Evolutionary conservation across 1,140 invertebrate genomes (phyloP).

Genomic region (Patella vulgata): DNA sequence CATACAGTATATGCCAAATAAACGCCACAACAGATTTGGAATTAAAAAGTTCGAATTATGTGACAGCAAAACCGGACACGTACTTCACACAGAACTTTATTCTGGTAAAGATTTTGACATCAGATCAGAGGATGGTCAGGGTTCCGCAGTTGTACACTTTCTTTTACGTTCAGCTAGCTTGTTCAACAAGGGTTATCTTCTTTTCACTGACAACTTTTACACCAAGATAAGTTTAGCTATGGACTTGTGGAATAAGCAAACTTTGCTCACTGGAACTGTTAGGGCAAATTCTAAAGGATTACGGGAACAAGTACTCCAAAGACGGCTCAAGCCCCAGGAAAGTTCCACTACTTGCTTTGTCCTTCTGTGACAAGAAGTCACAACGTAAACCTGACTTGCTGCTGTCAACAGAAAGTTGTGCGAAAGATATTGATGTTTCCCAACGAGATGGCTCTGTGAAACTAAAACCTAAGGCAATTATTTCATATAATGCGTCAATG

Average conservation of each 20-base stretch:
- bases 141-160: constrained; percentile 16
- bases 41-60: constrained; percentile 32
- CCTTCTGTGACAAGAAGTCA: constrained; percentile 14
- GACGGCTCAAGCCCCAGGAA: background rate
- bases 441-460: background rate
- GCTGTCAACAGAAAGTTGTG: constrained; percentile 10
- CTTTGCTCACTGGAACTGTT: constrained; percentile 21
- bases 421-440: too few relatives aligned
- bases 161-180: constrained; percentile 11
- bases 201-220: constrained; percentile 32
- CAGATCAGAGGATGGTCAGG: constrained; percentile 13
- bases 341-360: constrained; percentile 1
- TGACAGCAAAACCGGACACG: constrained; percentile 23
- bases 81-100: constrained; percentile 14
- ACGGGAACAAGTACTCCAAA: background rate
- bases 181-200: constrained; percentile 26
- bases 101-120: constrained; percentile 22
- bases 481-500: constrained; percentile 19
- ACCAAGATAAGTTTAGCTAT: constrained; percentile 14
- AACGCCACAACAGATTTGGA: too few relatives aligned
- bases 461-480: constrained; percentile 14
- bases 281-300: constrained; percentile 10
- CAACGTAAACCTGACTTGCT: constrained; percentile 9
- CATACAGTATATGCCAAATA: constrained; percentile 38
- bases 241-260: background rate